Evolutionary conservation across 1,140 invertebrate species (phyloP).

Genomic region (Hypothenemus hampei): DNA sequence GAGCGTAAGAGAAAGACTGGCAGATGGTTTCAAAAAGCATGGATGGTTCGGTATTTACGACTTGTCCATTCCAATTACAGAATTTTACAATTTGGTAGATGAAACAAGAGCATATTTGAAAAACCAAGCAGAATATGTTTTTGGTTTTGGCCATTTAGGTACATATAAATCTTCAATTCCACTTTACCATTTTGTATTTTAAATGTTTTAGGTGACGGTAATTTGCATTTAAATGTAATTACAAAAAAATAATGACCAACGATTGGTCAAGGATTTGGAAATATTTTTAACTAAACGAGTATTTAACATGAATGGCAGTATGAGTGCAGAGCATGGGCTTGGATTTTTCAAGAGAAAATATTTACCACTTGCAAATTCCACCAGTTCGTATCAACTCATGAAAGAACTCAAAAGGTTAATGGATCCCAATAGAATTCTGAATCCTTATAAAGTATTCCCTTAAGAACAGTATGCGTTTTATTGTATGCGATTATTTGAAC

Average conservation of each 20-base stretch:
- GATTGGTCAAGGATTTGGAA: constrained; percentile 68
- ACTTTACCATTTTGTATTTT: neutral
- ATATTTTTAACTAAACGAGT: constrained; percentile 86
- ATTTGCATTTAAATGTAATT: constrained; percentile 85
- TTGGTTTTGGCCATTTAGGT: constrained; percentile 90
- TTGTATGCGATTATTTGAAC: neutral
- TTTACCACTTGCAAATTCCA: constrained; percentile 74
- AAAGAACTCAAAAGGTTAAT: constrained; percentile 73
- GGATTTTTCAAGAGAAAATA: constrained; percentile 85
- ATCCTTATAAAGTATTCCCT: constrained; percentile 83
- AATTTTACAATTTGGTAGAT: constrained; percentile 79
- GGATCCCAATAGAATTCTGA: constrained; percentile 91
- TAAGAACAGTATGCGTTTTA: too few species aligned
- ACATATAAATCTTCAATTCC: constrained; percentile 39
- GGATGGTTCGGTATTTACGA: constrained; percentile 95
- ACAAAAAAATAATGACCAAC: constrained; percentile 61
- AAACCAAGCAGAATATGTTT: constrained; percentile 55
- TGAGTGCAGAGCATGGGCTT: constrained; percentile 94
- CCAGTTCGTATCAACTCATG: constrained; percentile 73
- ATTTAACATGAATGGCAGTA: constrained; percentile 71
- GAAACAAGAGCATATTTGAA: constrained; percentile 62
- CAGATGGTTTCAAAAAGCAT: constrained; percentile 69
- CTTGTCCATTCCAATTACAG: constrained; percentile 74
- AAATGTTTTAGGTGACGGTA: constrained; percentile 67
- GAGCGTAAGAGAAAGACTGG: constrained; percentile 78